Evolutionary conservation across 2,888 invertebrate species (phyloP).

Genomic region (Hedya salicella): DNA sequence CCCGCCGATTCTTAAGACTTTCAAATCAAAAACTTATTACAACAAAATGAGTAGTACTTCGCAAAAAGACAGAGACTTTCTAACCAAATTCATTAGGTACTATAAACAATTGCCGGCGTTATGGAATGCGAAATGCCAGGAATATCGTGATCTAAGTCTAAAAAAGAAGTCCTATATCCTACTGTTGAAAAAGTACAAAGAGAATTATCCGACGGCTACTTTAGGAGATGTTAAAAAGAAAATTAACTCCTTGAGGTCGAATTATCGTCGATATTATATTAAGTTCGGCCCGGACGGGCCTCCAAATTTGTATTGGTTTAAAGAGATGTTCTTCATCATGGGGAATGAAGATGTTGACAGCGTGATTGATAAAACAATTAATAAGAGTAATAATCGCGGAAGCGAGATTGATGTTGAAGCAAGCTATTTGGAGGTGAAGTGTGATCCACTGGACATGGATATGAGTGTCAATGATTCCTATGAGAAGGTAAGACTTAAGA

Average conservation of each 20-base stretch:
- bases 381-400: too few relatives aligned
- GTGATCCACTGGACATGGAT: slow-evolving; percentile 5
- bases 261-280: neutral
- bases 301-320: slow-evolving; percentile 11
- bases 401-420: slow-evolving; percentile 16
- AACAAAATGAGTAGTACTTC: slow-evolving; percentile 7
- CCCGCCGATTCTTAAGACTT: neutral
- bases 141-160: neutral
- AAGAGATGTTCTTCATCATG: slow-evolving; percentile 23
- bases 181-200: slow-evolving; percentile 23
- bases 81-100: slow-evolving; percentile 5
- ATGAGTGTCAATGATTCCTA: neutral
- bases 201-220: slow-evolving; percentile 1
- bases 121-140: slow-evolving; percentile 14
- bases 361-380: too few relatives aligned
- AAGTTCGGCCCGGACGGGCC: neutral
- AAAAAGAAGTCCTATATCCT: slow-evolving; percentile 12
- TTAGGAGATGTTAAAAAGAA: slow-evolving; percentile 19
- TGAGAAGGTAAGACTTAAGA: slow-evolving; percentile 11
- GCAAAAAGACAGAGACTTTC: slow-evolving; percentile 1
- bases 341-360: neutral
- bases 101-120: slow-evolving; percentile 19
- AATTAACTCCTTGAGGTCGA: slow-evolving; percentile 15
- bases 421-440: neutral
- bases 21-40: neutral